Percentiles rank a stretch among this genome's conserved stretches.
These are phyloP conservation scores for human (Homo sapiens) DNA, from an alignment of 2,113 vertebrate genomes.

Conservation along the genomic window GRCh38 chr1:185699001-185699500, in stretches of 20 bases:
- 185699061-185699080: not conserved
- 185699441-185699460: not conserved
- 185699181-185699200: not conserved
- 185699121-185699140: not conserved
- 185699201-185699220: not conserved
- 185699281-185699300: not conserved
- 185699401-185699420: not conserved
- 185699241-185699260: not conserved
- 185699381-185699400: not conserved
- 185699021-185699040: not conserved
- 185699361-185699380: not conserved
- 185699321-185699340: not conserved
- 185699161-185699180: not conserved
- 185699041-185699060: not conserved
- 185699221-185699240: not conserved
- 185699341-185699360: not conserved
- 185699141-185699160: not conserved
- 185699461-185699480: not conserved
- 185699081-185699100: not conserved
- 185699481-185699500: not conserved
- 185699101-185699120: not conserved
- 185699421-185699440: not conserved
- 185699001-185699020: not conserved
- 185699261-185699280: not conserved
- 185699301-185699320: not conserved